Evolutionary conservation across 2,888 invertebrate genomes (phyloP), one percentile per base, ranked within the genome.

Genomic region (Amblyjoppa fuscipennis): DNA sequence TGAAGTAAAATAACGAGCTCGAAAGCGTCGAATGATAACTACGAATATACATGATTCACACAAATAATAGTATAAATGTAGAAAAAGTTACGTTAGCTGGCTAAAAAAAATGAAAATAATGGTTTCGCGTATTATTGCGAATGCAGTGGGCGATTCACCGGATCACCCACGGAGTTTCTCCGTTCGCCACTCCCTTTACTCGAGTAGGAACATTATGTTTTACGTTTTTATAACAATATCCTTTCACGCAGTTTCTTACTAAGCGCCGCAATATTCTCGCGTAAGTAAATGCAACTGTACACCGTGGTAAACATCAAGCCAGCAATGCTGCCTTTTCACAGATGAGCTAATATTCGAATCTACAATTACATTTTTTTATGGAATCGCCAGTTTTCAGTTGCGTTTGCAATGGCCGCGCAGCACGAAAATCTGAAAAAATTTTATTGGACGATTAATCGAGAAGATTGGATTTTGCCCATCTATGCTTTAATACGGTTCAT

Each of bases 41-140:
- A 79, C 64, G 69, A 78, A 53, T 61, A 64, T 70, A 71, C 73
- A 79, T 56, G 69, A 83, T 79, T 70, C 28, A 34, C 61, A 83
- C 64, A 75, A 81, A 83, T 76, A 56, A 80, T 80, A 61, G 80
- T 83, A 85, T 73, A 83, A 64, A 85, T 59, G 83, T 85, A 82
- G 74, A 78, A 74, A 74, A 79, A 83, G 16, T 81, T 66, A 76
- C 66, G 71, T 83, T 78, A 13, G 38, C 66, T 71, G 20, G 38
- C 13, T 51, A 16, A 49, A 70, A 75, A 41, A 45, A 7, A 64
- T 64, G 68, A 56, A 16, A 25, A 16, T 16, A 11, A 51, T 64
- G 38, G 45, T 59, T 64, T 34, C 31, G n/a, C 64, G 64, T 64
- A 64, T 16, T 7, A 34, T 34, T 41, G 9, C 51, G 41, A 53